Percentiles rank a stretch among this genome's conserved stretches.
phyloP scores from a whole-genome alignment of 2,113 vertebrate species.

The Jacana jacana region DNA sequence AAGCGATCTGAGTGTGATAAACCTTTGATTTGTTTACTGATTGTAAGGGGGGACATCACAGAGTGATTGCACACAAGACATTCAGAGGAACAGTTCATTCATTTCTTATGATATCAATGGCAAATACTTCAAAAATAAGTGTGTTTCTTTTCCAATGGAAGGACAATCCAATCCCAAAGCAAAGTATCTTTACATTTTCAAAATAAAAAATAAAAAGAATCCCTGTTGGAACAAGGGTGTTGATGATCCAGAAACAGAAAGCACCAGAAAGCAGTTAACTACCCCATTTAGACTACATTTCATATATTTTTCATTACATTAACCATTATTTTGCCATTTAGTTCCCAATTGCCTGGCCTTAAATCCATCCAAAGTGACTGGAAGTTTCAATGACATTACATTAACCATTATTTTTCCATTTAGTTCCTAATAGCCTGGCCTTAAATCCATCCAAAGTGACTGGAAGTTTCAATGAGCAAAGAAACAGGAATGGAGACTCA shows the following conservation, averaged over 20 bases:
- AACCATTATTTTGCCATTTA: slow-evolving; percentile 10
- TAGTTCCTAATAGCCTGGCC: neutral
- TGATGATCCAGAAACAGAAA: neutral
- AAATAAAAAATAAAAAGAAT: neutral
- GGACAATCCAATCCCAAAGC: neutral
- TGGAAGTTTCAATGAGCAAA: neutral
- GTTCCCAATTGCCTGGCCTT: neutral
- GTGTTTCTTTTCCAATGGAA: neutral
- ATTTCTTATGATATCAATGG: neutral
- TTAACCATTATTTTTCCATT: slow-evolving; percentile 1
- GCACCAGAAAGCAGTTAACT: neutral
- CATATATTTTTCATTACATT: neutral
- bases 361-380: neutral
- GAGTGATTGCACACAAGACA: neutral
- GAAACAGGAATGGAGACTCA: neutral
- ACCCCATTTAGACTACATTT: neutral
- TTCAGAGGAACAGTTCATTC: neutral
- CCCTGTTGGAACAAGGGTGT: neutral
- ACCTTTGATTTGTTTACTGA: neutral
- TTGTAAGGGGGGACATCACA: neutral
- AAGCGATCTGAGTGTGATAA: neutral
- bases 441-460: neutral
- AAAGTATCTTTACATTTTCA: neutral
- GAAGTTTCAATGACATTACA: neutral
- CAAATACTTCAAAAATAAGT: neutral